Evolutionary conservation across 1,140 invertebrate genomes (phyloP).

Genomic region (Melanaphis sacchari): DNA sequence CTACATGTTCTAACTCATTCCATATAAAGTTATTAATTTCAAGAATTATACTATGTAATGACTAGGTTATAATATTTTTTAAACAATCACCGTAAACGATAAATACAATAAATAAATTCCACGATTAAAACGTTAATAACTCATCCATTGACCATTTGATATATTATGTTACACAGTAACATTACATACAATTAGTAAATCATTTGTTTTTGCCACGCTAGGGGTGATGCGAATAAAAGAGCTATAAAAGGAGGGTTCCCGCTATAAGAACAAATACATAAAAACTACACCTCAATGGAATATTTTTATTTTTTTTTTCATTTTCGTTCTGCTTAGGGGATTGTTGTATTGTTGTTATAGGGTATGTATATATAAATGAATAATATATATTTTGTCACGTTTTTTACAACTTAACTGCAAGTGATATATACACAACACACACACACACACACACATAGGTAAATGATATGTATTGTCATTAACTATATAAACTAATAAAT

Average conservation of each 20-base stretch:
- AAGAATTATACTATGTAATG: not conserved
- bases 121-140: not conserved
- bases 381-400: constrained; percentile 24
- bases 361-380: not conserved
- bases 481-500: constrained; percentile 2
- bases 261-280: not conserved
- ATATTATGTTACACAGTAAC: not conserved
- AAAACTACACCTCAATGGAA: constrained; percentile 13
- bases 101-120: not conserved
- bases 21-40: not conserved
- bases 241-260: constrained; percentile 29
- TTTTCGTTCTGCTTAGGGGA: constrained; percentile 39
- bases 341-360: constrained; percentile 15
- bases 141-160: too few relatives aligned
- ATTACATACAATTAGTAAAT: constrained; percentile 39
- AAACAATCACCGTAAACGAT: not conserved
- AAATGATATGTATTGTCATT: constrained; percentile 8
- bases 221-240: constrained; percentile 28
- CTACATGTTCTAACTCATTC: not conserved
- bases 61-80: not conserved
- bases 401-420: constrained; percentile 4
- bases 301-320: constrained; percentile 15
- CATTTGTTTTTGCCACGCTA: constrained; percentile 26
- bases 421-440: not conserved
- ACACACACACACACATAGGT: not conserved